Evolutionary conservation across 1,140 invertebrate genomes (phyloP), one percentile per base, ranked within the genome.

Genomic region (Bombus impatiens): DNA sequence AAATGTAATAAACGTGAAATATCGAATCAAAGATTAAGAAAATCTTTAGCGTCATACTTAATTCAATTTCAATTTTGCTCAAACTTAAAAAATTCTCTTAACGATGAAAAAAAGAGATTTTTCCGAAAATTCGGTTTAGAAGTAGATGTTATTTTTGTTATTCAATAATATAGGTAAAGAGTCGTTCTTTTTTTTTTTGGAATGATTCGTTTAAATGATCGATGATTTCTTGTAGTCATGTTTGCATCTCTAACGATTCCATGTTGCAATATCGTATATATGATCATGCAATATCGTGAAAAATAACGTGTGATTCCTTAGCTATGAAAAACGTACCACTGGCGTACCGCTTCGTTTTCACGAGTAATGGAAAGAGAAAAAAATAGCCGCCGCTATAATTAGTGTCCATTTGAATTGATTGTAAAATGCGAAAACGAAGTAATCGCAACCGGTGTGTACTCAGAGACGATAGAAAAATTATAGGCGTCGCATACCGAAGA

Each of bases 391-490:
- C 6, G 40, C 67, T 87, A 44, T 87, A 89, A 90, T 90, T 85
- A 90, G 62, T 78, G 76, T 62, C 78, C 76, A 71, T 90, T 89
- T 87, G 75, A 85, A 89, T 90, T 75, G 88, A 90, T 90, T 89
- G 79, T 32, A 70, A 82, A 88, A 82, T 67, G 67, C 59, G 42
- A 86, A 79, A 88, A 76, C 47, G 67, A 44, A 68, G 9, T 37
- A 22, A 35, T 57, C 35, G 37, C 22, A 18, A 68, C 8, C 37
- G 0, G 40, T 59, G 47, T 40, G 8, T 44, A 67, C 22, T 59
- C 35, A 35, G 13, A 18, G 53, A 28, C n/a, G 44, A 84, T 37
- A 70, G 62, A 78, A 67, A 71, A 84, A 84, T 77, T 83, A 53
- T 44, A 68, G 67, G 15, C n/a, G 40, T 62, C 47, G 32, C 70